Percentiles rank a stretch among this genome's conserved stretches.
Evolutionary conservation across 2,888 invertebrate species (phyloP).

Genomic region (Plagodis pulveraria): DNA sequence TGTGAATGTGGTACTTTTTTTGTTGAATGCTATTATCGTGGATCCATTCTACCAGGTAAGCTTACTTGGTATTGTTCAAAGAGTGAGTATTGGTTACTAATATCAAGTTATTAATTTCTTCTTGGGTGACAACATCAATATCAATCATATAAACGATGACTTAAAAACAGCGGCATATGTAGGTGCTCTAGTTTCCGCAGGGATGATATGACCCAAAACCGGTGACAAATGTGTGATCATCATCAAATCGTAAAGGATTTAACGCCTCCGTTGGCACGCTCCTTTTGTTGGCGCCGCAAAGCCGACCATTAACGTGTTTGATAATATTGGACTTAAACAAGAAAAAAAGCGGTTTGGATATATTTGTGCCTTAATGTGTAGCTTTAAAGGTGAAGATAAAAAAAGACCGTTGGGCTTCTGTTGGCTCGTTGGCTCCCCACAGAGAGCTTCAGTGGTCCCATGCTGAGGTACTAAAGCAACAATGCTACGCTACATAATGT

Average conservation of each 20-base stretch:
- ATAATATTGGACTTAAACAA: conserved; percentile 66
- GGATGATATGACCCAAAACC: conserved; percentile 54
- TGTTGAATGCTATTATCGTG: conserved; percentile 30
- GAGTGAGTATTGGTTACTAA: no score
- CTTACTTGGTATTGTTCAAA: no score
- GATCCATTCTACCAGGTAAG: conserved; percentile 42
- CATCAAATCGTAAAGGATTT: conserved; percentile 85
- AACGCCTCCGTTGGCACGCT: conserved; percentile 84
- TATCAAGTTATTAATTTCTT: no score
- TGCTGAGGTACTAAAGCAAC: conserved; percentile 68
- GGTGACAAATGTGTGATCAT: conserved; percentile 80
- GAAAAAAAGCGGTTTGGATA: conserved; percentile 22
- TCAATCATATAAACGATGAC: conserved; percentile 13
- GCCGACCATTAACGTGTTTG: conserved; percentile 84
- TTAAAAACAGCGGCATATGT: conserved; percentile 35
- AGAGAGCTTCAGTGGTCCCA: conserved; percentile 70
- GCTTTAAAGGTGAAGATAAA: conserved; percentile 58
- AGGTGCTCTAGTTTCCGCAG: conserved; percentile 56
- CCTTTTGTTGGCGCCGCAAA: conserved; percentile 82
- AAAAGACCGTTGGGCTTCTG: conserved; percentile 79
- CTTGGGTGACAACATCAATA: conserved; percentile 25
- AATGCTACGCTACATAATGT: conserved; percentile 63
- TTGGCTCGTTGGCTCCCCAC: conserved; percentile 60
- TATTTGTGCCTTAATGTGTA: conserved; percentile 25
- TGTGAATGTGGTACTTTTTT: conserved; percentile 61